Percentiles rank a stretch among this genome's conserved stretches.
These are phyloP conservation scores for Tuberolachnus salignus DNA, from an alignment of 2,888 invertebrate species.

Conservation along the genomic window DNA sequence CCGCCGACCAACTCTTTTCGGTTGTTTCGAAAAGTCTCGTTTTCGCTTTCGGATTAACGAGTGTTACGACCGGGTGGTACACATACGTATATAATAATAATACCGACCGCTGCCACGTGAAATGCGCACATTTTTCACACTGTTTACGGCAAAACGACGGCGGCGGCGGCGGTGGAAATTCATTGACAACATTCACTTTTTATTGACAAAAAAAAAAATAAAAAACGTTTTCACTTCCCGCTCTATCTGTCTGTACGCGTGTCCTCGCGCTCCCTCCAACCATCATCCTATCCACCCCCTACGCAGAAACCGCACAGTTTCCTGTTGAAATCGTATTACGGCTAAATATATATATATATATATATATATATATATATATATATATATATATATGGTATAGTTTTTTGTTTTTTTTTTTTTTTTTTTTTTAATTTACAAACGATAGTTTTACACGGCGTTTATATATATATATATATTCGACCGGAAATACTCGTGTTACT, in stretches of 20 bases:
- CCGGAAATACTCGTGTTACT: slow-evolving; percentile 42
- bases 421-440: background rate
- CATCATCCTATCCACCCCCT: too few species aligned
- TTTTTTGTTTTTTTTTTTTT: too few species aligned
- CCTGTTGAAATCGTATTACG: too few species aligned
- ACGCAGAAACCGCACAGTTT: too few species aligned
- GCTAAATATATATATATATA: too few species aligned
- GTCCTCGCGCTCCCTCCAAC: too few species aligned
- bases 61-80: background rate
- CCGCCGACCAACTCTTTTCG: background rate
- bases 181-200: slow-evolving; percentile 12
- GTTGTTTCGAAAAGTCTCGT: background rate
- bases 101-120: background rate
- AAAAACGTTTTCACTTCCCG: slow-evolving; percentile 9
- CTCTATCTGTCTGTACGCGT: background rate
- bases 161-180: background rate
- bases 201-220: slow-evolving; percentile 9
- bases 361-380: too few species aligned
- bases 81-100: too few species aligned
- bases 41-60: slow-evolving; percentile 19
- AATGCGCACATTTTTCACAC: slow-evolving; percentile 7
- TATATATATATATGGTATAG: too few species aligned
- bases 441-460: background rate
- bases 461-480: background rate
- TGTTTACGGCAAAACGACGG: background rate